phyloP scores from a whole-genome alignment of 2,113 vertebrate species.

The Coptodon rendalli region DNA sequence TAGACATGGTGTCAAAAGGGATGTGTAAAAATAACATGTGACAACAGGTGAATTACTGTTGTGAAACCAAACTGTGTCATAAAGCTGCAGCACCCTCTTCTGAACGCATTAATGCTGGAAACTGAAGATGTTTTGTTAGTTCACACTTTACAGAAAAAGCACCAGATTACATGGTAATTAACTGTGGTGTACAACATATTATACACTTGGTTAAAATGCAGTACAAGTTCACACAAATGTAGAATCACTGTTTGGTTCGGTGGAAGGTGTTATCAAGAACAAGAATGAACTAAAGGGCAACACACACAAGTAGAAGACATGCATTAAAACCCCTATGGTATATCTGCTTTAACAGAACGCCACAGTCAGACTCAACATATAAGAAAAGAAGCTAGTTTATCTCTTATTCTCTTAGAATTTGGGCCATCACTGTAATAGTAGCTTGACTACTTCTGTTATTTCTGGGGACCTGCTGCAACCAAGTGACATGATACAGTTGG shows the following conservation, averaged over 20 bases:
- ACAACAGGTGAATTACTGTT: not conserved
- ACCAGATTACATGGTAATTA: not conserved
- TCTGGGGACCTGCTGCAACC: not conserved
- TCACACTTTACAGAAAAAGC: constrained; percentile 1
- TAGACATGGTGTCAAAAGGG: constrained; percentile 30
- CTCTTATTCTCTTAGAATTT: not conserved
- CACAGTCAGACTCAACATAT: not conserved
- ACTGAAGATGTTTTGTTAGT: constrained; percentile 53
- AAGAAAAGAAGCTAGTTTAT: not conserved
- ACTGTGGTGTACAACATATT: not conserved
- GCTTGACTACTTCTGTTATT: not conserved
- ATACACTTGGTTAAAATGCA: constrained; percentile 14
- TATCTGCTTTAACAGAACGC: not conserved
- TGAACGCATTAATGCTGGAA: constrained; percentile 45
- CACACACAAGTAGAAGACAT: not conserved
- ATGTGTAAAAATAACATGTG: constrained; percentile 18
- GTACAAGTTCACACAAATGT: not conserved
- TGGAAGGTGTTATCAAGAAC: not conserved
- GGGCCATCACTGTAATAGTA: not conserved
- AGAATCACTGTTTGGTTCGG: not conserved
- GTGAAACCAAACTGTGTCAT: constrained; percentile 4
- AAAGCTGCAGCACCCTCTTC: constrained; percentile 17
- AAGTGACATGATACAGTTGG: not conserved
- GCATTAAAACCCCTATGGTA: not conserved
- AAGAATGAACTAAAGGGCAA: not conserved